A percentile compares a stretch with the other conserved stretches of the same genome.
Evolutionary conservation across 1,140 invertebrate genomes (phyloP).

Genomic region (Bicyclus anynana): DNA sequence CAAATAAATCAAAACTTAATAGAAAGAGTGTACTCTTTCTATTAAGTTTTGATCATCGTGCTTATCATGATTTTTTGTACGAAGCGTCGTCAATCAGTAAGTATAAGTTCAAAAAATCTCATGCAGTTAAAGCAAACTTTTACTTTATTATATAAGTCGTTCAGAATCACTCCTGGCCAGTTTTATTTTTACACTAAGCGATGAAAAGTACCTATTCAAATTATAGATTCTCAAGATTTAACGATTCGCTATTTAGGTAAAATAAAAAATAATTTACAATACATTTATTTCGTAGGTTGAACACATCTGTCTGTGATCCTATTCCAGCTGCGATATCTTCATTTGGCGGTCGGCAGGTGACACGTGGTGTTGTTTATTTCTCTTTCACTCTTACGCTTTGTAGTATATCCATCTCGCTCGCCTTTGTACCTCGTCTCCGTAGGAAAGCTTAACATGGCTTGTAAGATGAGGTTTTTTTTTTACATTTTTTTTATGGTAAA

Average conservation of each 20-base stretch:
- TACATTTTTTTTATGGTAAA: conserved; percentile 43
- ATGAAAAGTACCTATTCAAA: no score
- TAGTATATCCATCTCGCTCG: not conserved
- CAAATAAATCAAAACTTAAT: no score
- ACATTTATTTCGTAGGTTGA: conserved; percentile 43
- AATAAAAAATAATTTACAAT: conserved; percentile 18
- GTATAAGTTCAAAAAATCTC: no score
- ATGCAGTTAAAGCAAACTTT: no score
- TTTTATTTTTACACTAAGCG: no score
- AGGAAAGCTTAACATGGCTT: conserved; percentile 56
- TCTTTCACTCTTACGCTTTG: conserved; percentile 2
- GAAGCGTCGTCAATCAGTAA: no score
- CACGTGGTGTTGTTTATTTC: conserved; percentile 51
- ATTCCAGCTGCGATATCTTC: conserved; percentile 74
- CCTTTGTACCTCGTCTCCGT: conserved; percentile 39
- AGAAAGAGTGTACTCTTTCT: no score
- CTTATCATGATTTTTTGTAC: no score
- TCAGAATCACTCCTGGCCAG: no score
- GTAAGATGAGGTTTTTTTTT: no score
- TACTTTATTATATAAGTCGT: no score
- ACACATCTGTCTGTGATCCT: conserved; percentile 45
- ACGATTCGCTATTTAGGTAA: conserved; percentile 10
- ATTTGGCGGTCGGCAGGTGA: conserved; percentile 73
- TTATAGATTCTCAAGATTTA: conserved; percentile 2
- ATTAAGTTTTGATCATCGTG: no score